A percentile compares a stretch with the other conserved stretches of the same genome.
Evolutionary conservation across 1,140 invertebrate species (phyloP).

Genomic region (Drosophila lacertosa): DNA sequence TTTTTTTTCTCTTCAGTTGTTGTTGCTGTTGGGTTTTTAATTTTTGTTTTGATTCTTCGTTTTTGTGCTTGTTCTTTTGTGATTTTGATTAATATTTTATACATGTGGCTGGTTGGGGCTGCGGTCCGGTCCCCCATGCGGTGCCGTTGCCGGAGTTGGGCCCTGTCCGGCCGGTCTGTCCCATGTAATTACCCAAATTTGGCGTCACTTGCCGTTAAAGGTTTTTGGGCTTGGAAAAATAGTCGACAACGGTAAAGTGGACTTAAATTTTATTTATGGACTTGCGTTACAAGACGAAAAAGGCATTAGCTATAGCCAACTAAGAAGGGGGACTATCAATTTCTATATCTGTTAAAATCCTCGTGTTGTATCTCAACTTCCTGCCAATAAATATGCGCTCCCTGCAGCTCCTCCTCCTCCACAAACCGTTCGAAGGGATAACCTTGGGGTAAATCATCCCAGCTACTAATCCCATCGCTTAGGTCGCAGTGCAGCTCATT

Average conservation of each 20-base stretch:
- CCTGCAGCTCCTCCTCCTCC: constrained; percentile 22
- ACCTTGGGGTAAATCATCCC: constrained; percentile 51
- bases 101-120: constrained; percentile 59
- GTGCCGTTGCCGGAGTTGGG: constrained; percentile 20
- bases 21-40: constrained; percentile 47
- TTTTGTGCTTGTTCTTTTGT: constrained; percentile 54
- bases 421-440: constrained; percentile 52
- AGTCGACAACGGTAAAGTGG: constrained; percentile 61
- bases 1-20: constrained; percentile 48
- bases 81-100: constrained; percentile 78
- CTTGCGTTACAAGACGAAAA: constrained; percentile 17
- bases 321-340: not conserved
- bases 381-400: constrained; percentile 30
- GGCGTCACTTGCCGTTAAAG: constrained; percentile 77
- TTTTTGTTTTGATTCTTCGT: constrained; percentile 69
- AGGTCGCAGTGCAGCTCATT: constrained; percentile 56
- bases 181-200: constrained; percentile 78
- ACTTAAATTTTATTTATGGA: constrained; percentile 66
- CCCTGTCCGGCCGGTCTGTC: constrained; percentile 13
- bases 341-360: not conserved
- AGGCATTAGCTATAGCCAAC: too few relatives aligned
- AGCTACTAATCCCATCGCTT: constrained; percentile 40
- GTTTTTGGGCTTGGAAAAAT: constrained; percentile 38
- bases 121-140: constrained; percentile 61
- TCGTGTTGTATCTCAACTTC: constrained; percentile 36